Conservation (phyloP, 2,888 invertebrate genomes). For the Andrena marginata region DNA sequence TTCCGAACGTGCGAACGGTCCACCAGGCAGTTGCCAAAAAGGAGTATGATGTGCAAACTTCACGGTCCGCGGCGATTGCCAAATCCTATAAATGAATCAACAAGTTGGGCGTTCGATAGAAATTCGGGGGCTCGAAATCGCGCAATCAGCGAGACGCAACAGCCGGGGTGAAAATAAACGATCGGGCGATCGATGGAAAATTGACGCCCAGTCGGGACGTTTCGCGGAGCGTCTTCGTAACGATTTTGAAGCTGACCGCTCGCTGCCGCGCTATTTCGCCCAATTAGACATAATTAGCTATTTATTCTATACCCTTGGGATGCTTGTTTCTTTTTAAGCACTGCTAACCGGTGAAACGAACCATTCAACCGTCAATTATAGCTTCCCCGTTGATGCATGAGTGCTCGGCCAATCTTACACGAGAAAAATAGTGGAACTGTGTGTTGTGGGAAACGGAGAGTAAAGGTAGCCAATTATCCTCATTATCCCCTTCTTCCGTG, state of each 20-base stretch:
- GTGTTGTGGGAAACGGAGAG: no score
- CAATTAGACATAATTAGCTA: conserved; percentile 20
- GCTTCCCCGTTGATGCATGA: no score
- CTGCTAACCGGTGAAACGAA: no score
- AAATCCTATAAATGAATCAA: conserved; percentile 66
- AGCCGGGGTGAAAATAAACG: conserved; percentile 54
- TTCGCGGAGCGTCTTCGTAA: not conserved
- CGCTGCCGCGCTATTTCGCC: not conserved
- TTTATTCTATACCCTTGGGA: not conserved
- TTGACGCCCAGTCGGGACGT: conserved; percentile 34
- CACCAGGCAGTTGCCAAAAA: conserved; percentile 45
- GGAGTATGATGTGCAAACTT: conserved; percentile 55
- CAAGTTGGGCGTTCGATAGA: conserved; percentile 63
- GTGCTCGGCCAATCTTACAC: no score
- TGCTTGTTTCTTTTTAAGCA: not conserved
- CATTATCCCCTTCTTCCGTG: no score
- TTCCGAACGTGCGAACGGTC: conserved; percentile 26
- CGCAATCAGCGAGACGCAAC: conserved; percentile 54
- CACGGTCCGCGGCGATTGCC: conserved; percentile 51
- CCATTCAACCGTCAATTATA: no score
- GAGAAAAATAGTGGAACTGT: no score
- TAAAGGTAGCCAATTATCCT: no score
- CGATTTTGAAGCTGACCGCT: not conserved
- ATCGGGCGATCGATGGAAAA: conserved; percentile 44
- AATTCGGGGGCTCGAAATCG: conserved; percentile 51